These are phyloP conservation scores for Indri indri DNA, from an alignment of 2,113 vertebrate species.

Conservation along the genomic window DNA sequence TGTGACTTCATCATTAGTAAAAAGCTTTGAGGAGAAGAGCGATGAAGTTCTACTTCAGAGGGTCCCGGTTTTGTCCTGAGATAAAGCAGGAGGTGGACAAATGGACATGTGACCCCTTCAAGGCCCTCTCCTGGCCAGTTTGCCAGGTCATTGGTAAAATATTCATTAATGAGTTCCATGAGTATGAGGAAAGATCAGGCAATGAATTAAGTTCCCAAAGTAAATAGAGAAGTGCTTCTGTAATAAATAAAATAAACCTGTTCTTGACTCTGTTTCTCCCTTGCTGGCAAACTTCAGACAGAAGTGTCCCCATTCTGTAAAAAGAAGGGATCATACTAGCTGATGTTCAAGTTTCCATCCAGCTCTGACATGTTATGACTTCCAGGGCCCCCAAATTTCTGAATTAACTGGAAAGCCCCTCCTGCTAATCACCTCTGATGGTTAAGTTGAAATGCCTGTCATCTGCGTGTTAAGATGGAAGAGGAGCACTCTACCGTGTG, in stretches of 20 bases:
- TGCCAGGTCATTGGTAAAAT: not conserved
- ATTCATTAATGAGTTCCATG: not conserved
- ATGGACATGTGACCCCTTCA: not conserved
- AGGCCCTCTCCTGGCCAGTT: not conserved
- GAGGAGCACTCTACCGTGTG: not conserved
- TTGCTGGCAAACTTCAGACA: not conserved
- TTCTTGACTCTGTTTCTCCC: not conserved
- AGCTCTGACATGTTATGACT: not conserved
- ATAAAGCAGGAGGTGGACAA: not conserved
- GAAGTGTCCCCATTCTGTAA: not conserved
- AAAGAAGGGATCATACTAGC: not conserved
- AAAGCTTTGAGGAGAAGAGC: not conserved
- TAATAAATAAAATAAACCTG: not conserved
- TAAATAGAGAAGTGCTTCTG: not conserved
- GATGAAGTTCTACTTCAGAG: not conserved
- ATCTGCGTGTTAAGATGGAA: not conserved
- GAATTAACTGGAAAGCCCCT: not conserved
- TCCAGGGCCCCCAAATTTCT: not conserved
- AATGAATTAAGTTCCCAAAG: not conserved
- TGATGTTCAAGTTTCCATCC: not conserved
- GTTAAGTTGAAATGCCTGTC: not conserved
- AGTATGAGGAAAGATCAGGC: not conserved
- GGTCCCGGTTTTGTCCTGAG: not conserved
- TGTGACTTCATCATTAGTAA: not conserved
- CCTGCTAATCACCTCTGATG: not conserved